Evolutionary conservation across 2,113 vertebrate genomes (phyloP), one percentile per base, ranked within the genome.

Genomic region (Aphelocoma coerulescens): DNA sequence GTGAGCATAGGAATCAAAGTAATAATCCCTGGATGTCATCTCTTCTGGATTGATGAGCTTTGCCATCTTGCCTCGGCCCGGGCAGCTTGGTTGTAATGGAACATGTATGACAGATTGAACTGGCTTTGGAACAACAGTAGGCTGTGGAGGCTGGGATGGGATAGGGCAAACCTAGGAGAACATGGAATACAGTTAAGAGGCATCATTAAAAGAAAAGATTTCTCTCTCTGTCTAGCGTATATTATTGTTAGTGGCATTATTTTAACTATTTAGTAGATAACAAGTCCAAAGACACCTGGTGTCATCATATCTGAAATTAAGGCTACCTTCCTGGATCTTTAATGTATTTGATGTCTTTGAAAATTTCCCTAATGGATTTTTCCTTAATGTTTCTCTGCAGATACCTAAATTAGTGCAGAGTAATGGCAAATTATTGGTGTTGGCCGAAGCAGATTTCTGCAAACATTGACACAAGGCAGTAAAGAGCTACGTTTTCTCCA

Each of bases 1-100:
- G 97, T 99, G 99, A 73, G 99, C 99, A 5, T 99, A 99, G 15
- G 99, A 99, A 97, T 99, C 99, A 85, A 99, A 99, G 96, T 99
- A 99, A 95, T 99, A 99, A 97, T 99, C 99, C 57, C 98, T 98
- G 6, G 99, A 99, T 48, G 99, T 99, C 99, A 99, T 99, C 96
- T 99, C 99, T 89, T 99, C 99, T 3, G 99, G 99, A 96, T 98
- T 99, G 61, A 99, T 98, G 79, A 99, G 97, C 96, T 99, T 99
- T 96, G 98, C 98, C 98, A 99, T 98, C 97, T 99, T 99, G 43
- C 99, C 99, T 88, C 99, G 97, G 6, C 99, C 99, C 0, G 99
- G 98, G 85, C 98, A 99, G 97, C 97, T 99, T 43, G 99, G 97
- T 63, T 99, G 98, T 87, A 97, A 97, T 15, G 98, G 98, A 28